phyloP scores from a whole-genome alignment of 2,888 invertebrate species.

The Dromius quadrimaculatus region DNA sequence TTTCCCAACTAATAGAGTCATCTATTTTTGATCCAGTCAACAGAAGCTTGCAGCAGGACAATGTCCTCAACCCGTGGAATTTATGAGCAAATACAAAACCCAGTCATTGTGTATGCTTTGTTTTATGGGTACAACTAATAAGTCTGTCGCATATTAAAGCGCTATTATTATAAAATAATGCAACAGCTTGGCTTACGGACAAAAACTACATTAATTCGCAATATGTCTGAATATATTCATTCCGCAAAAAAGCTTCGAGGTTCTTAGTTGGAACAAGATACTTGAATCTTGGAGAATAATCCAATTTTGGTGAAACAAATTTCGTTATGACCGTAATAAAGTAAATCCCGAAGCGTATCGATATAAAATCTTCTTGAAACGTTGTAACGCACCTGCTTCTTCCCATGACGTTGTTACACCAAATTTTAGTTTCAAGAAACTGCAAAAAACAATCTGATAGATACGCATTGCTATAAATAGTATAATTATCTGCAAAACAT shows the following conservation, averaged over 20 bases:
- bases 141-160: slow-evolving; percentile 23
- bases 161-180: slow-evolving; percentile 40
- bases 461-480: too few species aligned
- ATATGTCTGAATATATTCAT: too few species aligned
- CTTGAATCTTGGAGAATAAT: too few species aligned
- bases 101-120: slow-evolving; percentile 39
- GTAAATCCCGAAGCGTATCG: slow-evolving; percentile 4
- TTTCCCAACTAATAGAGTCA: slow-evolving; percentile 17
- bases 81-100: slow-evolving; percentile 40
- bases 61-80: slow-evolving; percentile 16
- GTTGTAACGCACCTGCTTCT: not conserved
- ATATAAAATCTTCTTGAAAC: slow-evolving; percentile 2
- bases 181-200: not conserved
- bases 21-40: not conserved
- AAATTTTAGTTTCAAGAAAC: not conserved
- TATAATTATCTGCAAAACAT: too few species aligned
- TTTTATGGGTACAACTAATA: slow-evolving; percentile 46
- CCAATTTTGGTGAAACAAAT: too few species aligned
- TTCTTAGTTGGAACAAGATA: too few species aligned
- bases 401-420: not conserved
- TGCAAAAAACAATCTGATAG: too few species aligned
- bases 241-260: too few species aligned
- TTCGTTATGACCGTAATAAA: slow-evolving; percentile 10
- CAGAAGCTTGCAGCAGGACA: slow-evolving; percentile 14
- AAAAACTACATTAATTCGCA: too few species aligned